Base-by-base conservation (phyloP, 2,797 vertebrate genomes). In the Leptoclinus maculatus region DNA sequence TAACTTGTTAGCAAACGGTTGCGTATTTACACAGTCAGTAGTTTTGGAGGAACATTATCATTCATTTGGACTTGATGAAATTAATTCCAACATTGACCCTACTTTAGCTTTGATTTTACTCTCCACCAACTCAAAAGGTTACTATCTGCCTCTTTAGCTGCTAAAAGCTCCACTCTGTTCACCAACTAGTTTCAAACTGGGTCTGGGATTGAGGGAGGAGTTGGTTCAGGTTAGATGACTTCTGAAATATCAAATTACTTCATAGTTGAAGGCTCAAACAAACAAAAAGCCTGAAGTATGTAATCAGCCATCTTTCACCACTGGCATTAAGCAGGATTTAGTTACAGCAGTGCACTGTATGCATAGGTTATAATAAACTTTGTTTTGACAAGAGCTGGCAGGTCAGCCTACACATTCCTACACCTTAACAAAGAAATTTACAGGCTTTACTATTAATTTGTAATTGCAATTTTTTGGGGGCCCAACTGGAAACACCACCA, bases 311-410 rank as follows among this genome's bases (percentile, higher is more conserved):
- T 84, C 32, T 82, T 79, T 56, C 38, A 29, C 60, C 47, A 13
- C 29, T 32, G 45, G 82, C 41, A 60, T 77, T 27, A 60, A 74
- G 60, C 58, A 41, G 68, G 71, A 59, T 87, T 80, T 71, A 79
- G 78, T 73, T 70, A 56, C 74, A 77, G 74, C n/a, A 0, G 5
- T 47, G 47, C 4, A 14, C 25, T 64, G 23, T 59, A 64, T 66
- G 36, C 63, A 29, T n/a, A 13, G 51, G 23, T 23, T 25, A 73
- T 29, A 53, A 25, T 58, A 54, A 76, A 43, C 73, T 62, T 78
- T 78, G 76, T 86, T 85, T 76, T 71, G 60, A 69, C n/a, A 65
- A 51, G 32, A 71, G 66, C 73, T 59, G 73, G 70, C 76, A 67
- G 80, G 59, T 36, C 34, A 9, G 34, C 21, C 45, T 41, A 64